These are phyloP conservation scores for Pyrocoelia pectoralis DNA, from an alignment of 2,888 invertebrate species.

Conservation along the genomic window DNA sequence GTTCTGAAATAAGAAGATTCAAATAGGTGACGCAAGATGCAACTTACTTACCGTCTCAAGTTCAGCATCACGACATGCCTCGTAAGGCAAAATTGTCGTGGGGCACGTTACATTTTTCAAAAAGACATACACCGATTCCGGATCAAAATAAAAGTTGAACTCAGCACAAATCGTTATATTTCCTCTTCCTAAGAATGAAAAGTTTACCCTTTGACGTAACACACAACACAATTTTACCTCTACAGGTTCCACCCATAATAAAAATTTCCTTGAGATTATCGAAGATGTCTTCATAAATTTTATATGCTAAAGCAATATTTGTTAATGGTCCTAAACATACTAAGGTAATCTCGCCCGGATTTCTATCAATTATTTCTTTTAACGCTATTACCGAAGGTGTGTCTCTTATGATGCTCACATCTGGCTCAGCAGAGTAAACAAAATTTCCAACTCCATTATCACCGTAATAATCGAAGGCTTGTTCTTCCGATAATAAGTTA, in stretches of 20 bases:
- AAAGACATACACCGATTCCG: constrained; percentile 78
- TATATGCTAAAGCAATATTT: constrained; percentile 78
- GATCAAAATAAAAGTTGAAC: constrained; percentile 80
- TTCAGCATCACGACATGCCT: constrained; percentile 62
- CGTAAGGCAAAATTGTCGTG: constrained; percentile 74
- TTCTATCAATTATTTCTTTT: constrained; percentile 64
- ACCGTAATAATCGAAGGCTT: constrained; percentile 65
- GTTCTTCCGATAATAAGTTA: constrained; percentile 50
- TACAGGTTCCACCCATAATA: constrained; percentile 76
- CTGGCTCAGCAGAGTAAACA: constrained; percentile 40
- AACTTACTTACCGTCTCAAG: constrained; percentile 54
- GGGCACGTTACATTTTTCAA: constrained; percentile 66
- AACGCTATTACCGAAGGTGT: constrained; percentile 66
- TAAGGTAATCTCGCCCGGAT: constrained; percentile 67
- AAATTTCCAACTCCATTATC: constrained; percentile 78
- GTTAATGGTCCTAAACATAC: constrained; percentile 79
- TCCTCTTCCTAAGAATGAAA: constrained; percentile 65
- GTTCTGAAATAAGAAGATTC: background rate
- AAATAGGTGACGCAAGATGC: too few species aligned
- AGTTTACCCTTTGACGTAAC: too few species aligned
- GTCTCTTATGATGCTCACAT: constrained; percentile 45
- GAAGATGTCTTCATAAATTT: constrained; percentile 72
- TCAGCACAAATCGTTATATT: constrained; percentile 72
- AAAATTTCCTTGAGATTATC: constrained; percentile 71
- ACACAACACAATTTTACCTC: background rate